Evolutionary conservation across 2,797 vertebrate genomes (phyloP).

Genomic region (Gallinago solitaria): DNA sequence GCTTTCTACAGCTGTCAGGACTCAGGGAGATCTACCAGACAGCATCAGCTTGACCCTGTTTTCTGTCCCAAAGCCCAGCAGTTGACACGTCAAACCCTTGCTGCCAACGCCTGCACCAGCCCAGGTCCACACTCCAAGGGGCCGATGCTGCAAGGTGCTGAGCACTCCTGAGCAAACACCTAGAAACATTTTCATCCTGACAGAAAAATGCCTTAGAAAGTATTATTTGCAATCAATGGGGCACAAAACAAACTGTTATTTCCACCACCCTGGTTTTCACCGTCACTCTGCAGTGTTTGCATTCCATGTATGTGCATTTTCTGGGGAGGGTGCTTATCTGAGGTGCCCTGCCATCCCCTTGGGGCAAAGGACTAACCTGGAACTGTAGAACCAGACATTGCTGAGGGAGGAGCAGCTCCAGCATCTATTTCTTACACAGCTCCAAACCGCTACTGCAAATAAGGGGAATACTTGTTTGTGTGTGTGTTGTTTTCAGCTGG

Average conservation of each 20-base stretch:
- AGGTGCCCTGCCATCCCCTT: neutral
- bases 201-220: neutral
- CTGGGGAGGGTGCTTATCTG: neutral
- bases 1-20: slow-evolving; percentile 57
- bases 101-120: neutral
- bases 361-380: neutral
- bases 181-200: neutral
- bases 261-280: neutral
- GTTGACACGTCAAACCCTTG: neutral
- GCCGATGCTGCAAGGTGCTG: neutral
- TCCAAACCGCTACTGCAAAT: neutral
- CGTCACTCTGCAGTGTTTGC: neutral
- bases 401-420: neutral
- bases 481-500: neutral
- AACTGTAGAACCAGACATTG: neutral
- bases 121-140: neutral
- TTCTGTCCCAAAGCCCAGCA: slow-evolving; percentile 46
- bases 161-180: neutral
- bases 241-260: neutral
- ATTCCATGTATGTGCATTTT: neutral
- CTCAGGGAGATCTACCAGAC: slow-evolving; percentile 50
- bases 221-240: neutral
- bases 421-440: neutral
- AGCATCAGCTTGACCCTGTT: slow-evolving; percentile 6
- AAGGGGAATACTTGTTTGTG: neutral